A percentile compares a stretch with the other conserved stretches of the same genome.
phyloP scores from a whole-genome alignment of 2,113 vertebrate genomes.

The Hoplias malabaricus region DNA sequence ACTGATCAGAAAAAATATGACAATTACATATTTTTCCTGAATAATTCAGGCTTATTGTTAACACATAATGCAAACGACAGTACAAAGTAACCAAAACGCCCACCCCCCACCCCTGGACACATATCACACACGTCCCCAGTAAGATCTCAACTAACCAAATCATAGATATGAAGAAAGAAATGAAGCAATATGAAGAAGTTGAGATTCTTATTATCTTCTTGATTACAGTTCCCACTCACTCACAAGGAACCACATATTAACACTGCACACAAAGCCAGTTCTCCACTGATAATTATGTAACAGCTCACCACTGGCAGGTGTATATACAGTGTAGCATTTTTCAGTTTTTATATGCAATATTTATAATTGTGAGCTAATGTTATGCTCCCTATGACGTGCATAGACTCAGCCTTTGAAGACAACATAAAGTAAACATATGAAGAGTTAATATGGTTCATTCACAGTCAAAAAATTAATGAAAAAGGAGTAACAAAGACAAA shows the following conservation, averaged over 20 bases:
- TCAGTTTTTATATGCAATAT: too few species aligned
- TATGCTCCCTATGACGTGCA: neutral
- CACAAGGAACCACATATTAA: neutral
- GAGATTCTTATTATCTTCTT: neutral
- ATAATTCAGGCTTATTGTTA: too few species aligned
- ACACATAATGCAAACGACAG: too few species aligned
- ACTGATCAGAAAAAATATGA: too few species aligned
- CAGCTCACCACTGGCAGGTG: neutral
- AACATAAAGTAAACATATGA: neutral
- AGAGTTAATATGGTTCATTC: neutral
- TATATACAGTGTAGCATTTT: too few species aligned
- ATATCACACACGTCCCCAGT: neutral
- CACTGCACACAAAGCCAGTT: neutral
- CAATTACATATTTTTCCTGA: too few species aligned
- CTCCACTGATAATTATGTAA: conserved; percentile 11
- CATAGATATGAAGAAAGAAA: neutral
- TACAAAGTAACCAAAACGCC: too few species aligned
- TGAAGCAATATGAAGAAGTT: neutral
- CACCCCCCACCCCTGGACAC: too few species aligned
- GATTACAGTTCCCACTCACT: neutral
- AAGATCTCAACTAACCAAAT: neutral
- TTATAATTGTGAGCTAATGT: too few species aligned
- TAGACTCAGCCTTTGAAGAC: neutral
- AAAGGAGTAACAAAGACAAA: too few species aligned
- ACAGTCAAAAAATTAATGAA: neutral